phyloP scores from a whole-genome alignment of 2,113 vertebrate genomes.

The Ailuropoda melanoleuca region DNA sequence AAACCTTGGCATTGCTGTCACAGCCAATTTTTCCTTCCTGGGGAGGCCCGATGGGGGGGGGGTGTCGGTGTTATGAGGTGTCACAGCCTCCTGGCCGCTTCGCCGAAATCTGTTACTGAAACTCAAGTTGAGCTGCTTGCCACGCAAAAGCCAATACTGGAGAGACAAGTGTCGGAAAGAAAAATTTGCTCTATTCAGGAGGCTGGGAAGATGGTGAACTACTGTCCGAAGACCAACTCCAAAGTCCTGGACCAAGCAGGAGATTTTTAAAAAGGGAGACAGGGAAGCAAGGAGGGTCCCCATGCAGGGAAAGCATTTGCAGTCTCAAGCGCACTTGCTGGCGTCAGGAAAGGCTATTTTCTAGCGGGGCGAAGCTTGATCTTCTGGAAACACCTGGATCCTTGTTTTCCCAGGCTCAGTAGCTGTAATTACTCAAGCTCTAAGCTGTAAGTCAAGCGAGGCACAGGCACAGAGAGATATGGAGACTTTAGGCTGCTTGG shows the following conservation, averaged over 20 bases:
- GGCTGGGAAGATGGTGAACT: neutral
- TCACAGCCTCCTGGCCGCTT: neutral
- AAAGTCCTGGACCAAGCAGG: neutral
- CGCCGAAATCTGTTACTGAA: neutral
- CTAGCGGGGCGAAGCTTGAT: neutral
- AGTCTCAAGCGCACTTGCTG: neutral
- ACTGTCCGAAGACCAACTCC: neutral
- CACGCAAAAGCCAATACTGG: neutral
- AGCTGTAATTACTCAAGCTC: neutral
- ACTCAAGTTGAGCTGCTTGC: neutral
- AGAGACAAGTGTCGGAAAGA: neutral
- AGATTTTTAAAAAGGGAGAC: neutral
- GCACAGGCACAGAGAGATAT: neutral
- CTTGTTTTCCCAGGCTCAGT: neutral
- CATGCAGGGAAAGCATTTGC: neutral
- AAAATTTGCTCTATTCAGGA: neutral
- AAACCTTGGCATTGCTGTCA: neutral
- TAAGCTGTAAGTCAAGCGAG: neutral
- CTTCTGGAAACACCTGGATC: neutral
- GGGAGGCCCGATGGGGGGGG: neutral
- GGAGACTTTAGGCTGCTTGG: neutral
- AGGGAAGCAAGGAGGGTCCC: neutral
- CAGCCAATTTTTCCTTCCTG: neutral
- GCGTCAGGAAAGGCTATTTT: neutral
- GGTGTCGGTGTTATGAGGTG: neutral